A percentile compares a stretch with the other conserved stretches of the same genome.
Evolutionary conservation across 2,113 vertebrate species (phyloP).

Genomic region (Peromyscus californicus): DNA sequence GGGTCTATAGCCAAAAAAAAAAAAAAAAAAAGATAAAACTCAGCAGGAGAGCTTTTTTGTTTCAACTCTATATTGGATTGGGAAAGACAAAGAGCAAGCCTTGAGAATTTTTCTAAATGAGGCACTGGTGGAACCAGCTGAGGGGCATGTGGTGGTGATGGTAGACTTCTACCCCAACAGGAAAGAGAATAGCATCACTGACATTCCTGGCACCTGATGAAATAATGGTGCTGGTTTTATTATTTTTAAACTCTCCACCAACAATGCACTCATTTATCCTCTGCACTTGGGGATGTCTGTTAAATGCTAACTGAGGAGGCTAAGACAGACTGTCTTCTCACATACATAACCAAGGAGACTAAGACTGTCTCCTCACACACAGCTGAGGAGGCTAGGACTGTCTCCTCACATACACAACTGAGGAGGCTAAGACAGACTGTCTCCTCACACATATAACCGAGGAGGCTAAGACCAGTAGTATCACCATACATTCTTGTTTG

Average conservation of each 20-base stretch:
- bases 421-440: background rate
- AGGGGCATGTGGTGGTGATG: background rate
- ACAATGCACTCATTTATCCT: background rate
- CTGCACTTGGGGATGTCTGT: background rate
- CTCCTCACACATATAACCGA: too few relatives aligned
- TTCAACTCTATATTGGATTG: background rate
- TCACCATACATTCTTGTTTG: background rate
- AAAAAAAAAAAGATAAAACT: background rate
- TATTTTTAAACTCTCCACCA: background rate
- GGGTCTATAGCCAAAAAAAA: background rate
- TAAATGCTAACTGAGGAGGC: background rate
- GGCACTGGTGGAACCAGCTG: background rate
- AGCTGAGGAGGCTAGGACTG: background rate
- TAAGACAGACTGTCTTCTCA: background rate
- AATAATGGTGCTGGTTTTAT: background rate
- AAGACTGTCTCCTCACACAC: too few relatives aligned
- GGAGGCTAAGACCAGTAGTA: background rate
- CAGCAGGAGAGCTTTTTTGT: background rate
- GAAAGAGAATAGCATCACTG: background rate
- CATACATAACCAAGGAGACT: fast-evolving
- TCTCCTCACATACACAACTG: too few relatives aligned
- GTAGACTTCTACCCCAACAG: background rate
- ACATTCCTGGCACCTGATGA: background rate
- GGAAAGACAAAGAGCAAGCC: background rate
- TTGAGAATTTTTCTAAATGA: background rate